phyloP scores from a whole-genome alignment of 2,888 invertebrate species.

The Diadegma fenestrale region DNA sequence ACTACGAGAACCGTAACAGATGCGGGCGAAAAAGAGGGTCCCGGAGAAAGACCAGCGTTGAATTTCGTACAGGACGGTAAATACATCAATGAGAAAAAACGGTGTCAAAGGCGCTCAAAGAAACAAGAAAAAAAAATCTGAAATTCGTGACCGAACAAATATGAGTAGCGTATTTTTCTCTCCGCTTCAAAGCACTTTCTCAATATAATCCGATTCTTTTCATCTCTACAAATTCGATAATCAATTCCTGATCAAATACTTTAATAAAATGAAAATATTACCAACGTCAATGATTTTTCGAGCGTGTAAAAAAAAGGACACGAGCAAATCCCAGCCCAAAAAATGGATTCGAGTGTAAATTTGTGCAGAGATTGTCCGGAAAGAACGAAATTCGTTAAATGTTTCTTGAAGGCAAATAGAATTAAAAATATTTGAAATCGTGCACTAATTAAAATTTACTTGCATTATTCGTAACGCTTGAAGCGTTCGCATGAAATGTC shows the following conservation, averaged over 20 bases:
- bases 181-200: background rate
- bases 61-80: constrained; percentile 46
- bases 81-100: constrained; percentile 43
- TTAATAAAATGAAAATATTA: background rate
- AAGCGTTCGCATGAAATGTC: background rate
- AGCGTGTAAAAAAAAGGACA: background rate
- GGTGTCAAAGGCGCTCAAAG: constrained; percentile 22
- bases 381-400: background rate
- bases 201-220: background rate
- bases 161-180: background rate
- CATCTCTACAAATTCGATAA: constrained; percentile 15
- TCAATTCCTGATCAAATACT: background rate
- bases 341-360: too few relatives aligned
- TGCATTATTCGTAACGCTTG: too few relatives aligned
- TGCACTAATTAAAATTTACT: background rate
- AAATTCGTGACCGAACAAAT: constrained; percentile 6
- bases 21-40: constrained; percentile 5
- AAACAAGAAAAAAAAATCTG: background rate
- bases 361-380: too few relatives aligned
- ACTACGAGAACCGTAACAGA: constrained; percentile 36
- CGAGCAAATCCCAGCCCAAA: background rate
- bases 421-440: background rate
- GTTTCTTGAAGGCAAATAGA: background rate
- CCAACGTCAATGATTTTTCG: background rate
- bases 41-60: background rate